These are phyloP conservation scores for Elmis aenea DNA, from an alignment of 2,888 invertebrate genomes.

Conservation along the genomic window DNA sequence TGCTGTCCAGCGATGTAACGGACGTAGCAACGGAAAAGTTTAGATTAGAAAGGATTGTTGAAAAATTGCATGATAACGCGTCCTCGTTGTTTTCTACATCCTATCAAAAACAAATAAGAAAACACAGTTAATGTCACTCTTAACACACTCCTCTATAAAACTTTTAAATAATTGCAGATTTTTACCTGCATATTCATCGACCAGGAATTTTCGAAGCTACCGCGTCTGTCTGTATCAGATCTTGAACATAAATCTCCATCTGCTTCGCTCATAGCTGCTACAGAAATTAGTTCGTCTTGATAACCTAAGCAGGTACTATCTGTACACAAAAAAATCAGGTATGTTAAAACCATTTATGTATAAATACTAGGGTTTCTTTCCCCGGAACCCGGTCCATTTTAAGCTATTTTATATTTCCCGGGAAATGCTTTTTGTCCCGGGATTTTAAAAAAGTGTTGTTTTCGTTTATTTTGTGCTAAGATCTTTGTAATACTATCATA, in stretches of 20 bases:
- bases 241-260: constrained; percentile 30
- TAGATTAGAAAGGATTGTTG: constrained; percentile 39
- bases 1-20: constrained; percentile 41
- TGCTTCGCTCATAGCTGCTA: constrained; percentile 26
- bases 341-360: no score
- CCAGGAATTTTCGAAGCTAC: constrained; percentile 9
- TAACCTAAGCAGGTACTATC: constrained; percentile 9
- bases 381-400: no score
- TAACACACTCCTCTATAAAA: no score
- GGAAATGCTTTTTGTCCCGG: no score
- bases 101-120: no score
- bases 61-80: constrained; percentile 39
- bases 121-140: no score
- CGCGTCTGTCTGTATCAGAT: constrained; percentile 14
- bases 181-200: background rate
- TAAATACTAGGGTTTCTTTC: no score
- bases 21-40: constrained; percentile 39
- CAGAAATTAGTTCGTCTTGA: constrained; percentile 25
- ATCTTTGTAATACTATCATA: no score
- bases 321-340: background rate
- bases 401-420: no score
- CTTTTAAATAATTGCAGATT: background rate
- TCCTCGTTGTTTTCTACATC: constrained; percentile 35
- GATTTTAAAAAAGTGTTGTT: no score
- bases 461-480: no score